These are phyloP conservation scores for Poeciliopsis prolifica DNA, from an alignment of 2,113 vertebrate species.

Conservation along the genomic window DNA sequence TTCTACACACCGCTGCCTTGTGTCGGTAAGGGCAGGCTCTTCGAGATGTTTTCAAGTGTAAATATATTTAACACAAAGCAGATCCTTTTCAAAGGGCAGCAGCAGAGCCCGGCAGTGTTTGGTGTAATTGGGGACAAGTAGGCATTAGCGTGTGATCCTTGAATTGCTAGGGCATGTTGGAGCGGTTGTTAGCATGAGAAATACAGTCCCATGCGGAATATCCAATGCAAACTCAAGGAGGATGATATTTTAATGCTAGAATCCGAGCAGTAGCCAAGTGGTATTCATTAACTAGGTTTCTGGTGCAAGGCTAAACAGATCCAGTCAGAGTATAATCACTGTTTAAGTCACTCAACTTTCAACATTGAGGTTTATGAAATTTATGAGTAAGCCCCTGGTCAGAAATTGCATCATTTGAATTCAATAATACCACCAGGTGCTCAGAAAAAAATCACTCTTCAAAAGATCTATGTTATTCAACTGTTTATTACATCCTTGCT, in stretches of 20 bases:
- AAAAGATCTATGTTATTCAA: background rate
- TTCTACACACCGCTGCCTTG: constrained; percentile 74
- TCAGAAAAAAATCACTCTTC: too few relatives aligned
- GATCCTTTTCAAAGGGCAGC: constrained; percentile 72
- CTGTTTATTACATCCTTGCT: background rate
- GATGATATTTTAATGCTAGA: constrained; percentile 70
- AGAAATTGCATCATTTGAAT: constrained; percentile 33
- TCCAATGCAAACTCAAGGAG: constrained; percentile 66
- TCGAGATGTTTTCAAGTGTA: constrained; percentile 78
- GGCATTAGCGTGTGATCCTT: constrained; percentile 78
- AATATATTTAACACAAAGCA: constrained; percentile 79
- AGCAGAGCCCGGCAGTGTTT: constrained; percentile 70
- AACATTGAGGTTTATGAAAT: constrained; percentile 61
- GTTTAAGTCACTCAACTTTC: constrained; percentile 72
- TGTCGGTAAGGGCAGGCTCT: constrained; percentile 64
- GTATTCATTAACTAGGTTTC: constrained; percentile 70
- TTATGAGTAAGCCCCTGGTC: constrained; percentile 40
- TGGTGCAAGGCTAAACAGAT: constrained; percentile 44
- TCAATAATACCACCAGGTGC: too few relatives aligned
- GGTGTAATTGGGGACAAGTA: constrained; percentile 79
- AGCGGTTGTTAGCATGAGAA: constrained; percentile 73
- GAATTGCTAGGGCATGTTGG: constrained; percentile 76
- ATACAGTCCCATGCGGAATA: constrained; percentile 71
- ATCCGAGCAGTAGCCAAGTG: constrained; percentile 62
- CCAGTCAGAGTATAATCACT: constrained; percentile 60